phyloP scores from a whole-genome alignment of 2,797 vertebrate genomes.

The Phoxinus dragarum region DNA sequence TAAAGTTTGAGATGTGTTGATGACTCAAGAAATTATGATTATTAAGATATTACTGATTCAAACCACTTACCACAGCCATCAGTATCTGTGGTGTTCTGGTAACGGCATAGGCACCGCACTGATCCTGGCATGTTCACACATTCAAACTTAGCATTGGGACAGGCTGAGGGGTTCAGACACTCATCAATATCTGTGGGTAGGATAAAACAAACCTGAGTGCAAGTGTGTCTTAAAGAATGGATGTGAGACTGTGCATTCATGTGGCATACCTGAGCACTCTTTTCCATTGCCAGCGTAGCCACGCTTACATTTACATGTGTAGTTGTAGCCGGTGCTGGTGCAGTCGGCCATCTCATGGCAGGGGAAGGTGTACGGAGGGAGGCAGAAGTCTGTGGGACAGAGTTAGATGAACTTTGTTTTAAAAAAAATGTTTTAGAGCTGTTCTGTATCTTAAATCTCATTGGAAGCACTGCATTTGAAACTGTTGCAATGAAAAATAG shows the following conservation, averaged over 20 bases:
- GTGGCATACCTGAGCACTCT: conserved; percentile 79
- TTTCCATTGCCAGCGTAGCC: conserved; percentile 78
- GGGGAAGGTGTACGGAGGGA: conserved; percentile 78
- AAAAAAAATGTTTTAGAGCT: not conserved
- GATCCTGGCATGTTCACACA: conserved; percentile 81
- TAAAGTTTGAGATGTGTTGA: not conserved
- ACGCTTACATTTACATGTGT: conserved; percentile 78
- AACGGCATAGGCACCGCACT: conserved; percentile 78
- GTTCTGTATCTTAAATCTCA: not conserved
- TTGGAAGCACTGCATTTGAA: not conserved
- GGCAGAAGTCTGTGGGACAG: conserved; percentile 77
- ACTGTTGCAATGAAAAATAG: not conserved
- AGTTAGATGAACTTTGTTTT: not conserved
- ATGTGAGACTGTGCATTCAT: not conserved
- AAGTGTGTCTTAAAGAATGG: not conserved
- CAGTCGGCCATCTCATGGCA: conserved; percentile 82
- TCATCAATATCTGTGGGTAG: conserved; percentile 78
- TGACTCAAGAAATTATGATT: not conserved
- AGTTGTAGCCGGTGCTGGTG: conserved; percentile 73
- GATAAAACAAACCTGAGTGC: not conserved
- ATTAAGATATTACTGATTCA: not conserved
- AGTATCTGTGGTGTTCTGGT: conserved; percentile 66
- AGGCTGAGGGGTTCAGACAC: conserved; percentile 73
- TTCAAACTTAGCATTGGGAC: conserved; percentile 82
- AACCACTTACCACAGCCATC: conserved; percentile 77